Evolutionary conservation across 1,140 invertebrate species (phyloP), one percentile per base, ranked within the genome.

Genomic region (Pristionchus pacificus): DNA sequence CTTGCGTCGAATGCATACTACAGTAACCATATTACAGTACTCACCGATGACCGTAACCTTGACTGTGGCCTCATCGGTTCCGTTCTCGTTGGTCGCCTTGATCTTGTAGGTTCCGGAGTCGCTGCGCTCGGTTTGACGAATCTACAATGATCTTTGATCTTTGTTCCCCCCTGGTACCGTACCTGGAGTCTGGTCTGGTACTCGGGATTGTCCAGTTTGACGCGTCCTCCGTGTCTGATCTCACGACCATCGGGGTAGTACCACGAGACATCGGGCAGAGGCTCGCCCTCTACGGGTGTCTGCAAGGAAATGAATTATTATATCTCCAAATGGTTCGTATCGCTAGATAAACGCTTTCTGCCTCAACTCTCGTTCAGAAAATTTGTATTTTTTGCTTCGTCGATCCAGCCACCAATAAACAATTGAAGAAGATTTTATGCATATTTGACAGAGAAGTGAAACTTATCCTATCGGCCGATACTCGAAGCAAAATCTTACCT

Each of bases 81-180:
- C 96, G 70, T 92, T 93, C 33, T 90, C 89, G 81, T 99, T 99
- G 72, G 92, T 90, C 15, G 95, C 93, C 77, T 89, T 91, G 33
- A 98, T 89, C 0, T 89, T 92, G 84, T 98, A 98, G 75, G 90
- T 90, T 27, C 95, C 96, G 70, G 91, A 91, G 80, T 93, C 89
- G 75, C 69, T 69, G 27, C 81, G 91, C 74, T 94, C 95, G 30
- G 92, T 92, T 84, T 97, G 93, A 90, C 65, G 94, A 88, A 72
- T 90, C 88, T 1, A 90, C 82, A 95, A 93, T n/a, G n/a, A n/a
- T n/a, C 19, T 49, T 49, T 49, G 19, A 49, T 49, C 38, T 49
- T 49, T 19, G 19, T 49, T n/a, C n/a, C n/a, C n/a, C n/a, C n/a
- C n/a, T n/a, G n/a, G n/a, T n/a, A n/a, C n/a, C n/a, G 24, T 15